Evolutionary conservation across 2,113 vertebrate species (phyloP), one percentile per base, ranked within the genome.

Genomic region (Pica pica): DNA sequence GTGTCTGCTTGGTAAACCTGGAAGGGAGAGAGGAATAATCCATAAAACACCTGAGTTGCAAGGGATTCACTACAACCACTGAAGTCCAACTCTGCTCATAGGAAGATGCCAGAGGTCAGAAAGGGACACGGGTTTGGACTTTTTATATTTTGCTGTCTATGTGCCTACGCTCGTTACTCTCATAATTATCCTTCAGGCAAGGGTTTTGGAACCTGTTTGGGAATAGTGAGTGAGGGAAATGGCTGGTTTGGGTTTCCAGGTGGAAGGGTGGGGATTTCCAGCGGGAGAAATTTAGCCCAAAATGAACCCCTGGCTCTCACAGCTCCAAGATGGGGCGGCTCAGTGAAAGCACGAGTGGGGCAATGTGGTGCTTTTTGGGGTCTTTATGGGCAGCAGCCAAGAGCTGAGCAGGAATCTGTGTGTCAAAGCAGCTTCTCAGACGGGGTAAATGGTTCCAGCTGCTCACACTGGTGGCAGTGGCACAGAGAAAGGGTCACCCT

Each of bases 1-100:
- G 94, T 97, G 73, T 97, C 96, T 0, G 60, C 91, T 74, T 98
- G 98, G 93, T 98, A 98, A 78, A 98, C 98, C 98, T 98, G 69
- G 19, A 27, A 55, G 83, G 63, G 47, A 81, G 60, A 78, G 33
- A 95, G 78, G 16, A 55, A 53, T 39, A 30, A 63, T 11, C 20
- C 65, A 6, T 20, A 11, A 49, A 39, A 44, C 15, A 16, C 13
- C 39, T 7, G 37, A 37, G 33, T 1, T 44, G 37, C 2, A 6
- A 75, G 16, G 44, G 44, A 21, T 50, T 33, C 16, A 3, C 18
- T 44, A 2, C 3, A 12, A 22, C 19, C 35, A 10, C 6, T 31
- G 11, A 19, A 23, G 21, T 16, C 39, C 35, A 49, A 1, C 50
- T 64, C 50, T 64, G 42, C 50, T 20, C 57, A 2, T 6, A 82